Evolutionary conservation across 2,797 vertebrate species (phyloP).

Genomic region (Sarcophilus harrisii): DNA sequence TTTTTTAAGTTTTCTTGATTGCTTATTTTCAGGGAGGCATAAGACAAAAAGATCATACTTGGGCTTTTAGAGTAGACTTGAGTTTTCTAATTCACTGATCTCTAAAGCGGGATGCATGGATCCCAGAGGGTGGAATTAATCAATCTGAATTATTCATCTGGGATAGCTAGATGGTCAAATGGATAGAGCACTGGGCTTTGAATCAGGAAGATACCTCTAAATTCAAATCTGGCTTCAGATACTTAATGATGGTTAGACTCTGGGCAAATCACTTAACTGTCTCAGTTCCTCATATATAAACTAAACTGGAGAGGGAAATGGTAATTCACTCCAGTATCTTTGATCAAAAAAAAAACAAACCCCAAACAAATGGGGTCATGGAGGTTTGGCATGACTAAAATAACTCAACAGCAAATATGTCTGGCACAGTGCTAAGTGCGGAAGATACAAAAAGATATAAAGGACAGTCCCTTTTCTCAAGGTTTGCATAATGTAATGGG

Average conservation of each 20-base stretch:
- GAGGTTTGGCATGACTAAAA: not conserved
- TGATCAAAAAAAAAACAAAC: not conserved
- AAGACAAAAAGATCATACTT: not conserved
- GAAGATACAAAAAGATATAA: not conserved
- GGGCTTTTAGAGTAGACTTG: slow-evolving; percentile 12
- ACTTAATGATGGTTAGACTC: not conserved
- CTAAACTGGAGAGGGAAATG: not conserved
- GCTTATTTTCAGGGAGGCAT: not conserved
- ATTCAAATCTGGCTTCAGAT: not conserved
- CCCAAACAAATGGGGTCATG: not conserved
- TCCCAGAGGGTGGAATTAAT: not conserved
- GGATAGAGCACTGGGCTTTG: not conserved
- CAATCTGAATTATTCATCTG: not conserved
- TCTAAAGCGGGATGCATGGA: not conserved
- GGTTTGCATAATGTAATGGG: not conserved
- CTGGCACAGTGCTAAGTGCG: not conserved
- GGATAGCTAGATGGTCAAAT: not conserved
- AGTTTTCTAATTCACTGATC: not conserved
- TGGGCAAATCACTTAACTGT: not conserved
- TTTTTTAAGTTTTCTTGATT: slow-evolving; percentile 23
- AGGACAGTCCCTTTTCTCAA: not conserved
- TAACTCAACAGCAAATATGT: not conserved
- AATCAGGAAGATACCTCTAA: not conserved
- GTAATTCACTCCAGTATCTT: not conserved
- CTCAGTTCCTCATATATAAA: not conserved